Evolutionary conservation across 2,113 vertebrate species (phyloP), one percentile per base, ranked within the genome.

Genomic region (Tympanuchus pallidicinctus): DNA sequence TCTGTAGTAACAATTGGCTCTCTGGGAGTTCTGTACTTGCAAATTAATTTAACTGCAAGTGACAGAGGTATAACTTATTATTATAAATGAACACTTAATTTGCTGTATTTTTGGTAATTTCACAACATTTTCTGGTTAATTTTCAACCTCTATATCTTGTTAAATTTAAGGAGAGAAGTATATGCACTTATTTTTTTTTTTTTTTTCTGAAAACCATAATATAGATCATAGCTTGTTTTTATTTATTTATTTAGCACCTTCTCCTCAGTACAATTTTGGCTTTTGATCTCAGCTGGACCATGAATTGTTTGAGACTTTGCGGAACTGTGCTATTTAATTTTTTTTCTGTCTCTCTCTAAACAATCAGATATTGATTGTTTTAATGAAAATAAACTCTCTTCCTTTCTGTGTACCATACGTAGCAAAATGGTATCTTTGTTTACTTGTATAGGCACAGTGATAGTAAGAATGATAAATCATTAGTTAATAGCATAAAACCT

Each of bases 11-110:
- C 84, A 95, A 42, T 36, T 82, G 52, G 28, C 65, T 95, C 65
- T 88, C 63, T 87, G 94, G 50, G 56, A 94, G 81, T 95, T 93
- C 87, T 83, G 30, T 75, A 92, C 69, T 84, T 94, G 72, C 59
- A 96, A 93, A 92, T 67, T 86, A 87, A 94, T 96, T 71, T 47
- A 79, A 86, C 79, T 95, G 48, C 74, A 90, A 94, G 72, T 90
- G 89, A 61, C n/a, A 82, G 94, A 60, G 61, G 74, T 77, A 20
- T 80, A 82, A 36, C n/a, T 86, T 93, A 80, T 60, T 90, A 91
- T 92, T 86, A 90, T 48, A 94, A 96, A 93, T 87, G 71, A 81
- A 95, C 57, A 63, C 30, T 93, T 78, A 80, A 94, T 88, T 95
- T 94, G 25, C 75, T 89, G 48, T 60, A 75, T 21, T 16, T 86